A percentile compares a stretch with the other conserved stretches of the same genome.
phyloP scores from a whole-genome alignment of 2,888 invertebrate genomes.

The Antheraea assamensis region DNA sequence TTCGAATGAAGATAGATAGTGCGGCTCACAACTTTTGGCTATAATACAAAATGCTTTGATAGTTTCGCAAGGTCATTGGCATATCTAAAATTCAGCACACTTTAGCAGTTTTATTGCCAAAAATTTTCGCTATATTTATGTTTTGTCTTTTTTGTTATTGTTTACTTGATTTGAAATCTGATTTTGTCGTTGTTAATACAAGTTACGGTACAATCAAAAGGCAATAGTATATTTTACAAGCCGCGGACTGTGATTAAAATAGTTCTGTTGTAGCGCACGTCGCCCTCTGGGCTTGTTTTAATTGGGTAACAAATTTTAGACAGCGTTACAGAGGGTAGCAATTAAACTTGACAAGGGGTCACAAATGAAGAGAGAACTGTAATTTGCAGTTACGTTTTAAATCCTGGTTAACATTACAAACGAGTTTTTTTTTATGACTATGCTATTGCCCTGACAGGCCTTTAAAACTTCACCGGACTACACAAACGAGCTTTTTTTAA shows the following conservation, averaged over 20 bases:
- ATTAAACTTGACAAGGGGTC: conserved; percentile 14
- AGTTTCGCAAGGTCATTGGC: too few relatives aligned
- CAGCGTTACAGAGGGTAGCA: not conserved
- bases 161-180: too few relatives aligned
- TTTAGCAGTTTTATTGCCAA: too few relatives aligned
- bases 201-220: not conserved
- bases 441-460: too few relatives aligned
- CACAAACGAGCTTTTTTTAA: too few relatives aligned
- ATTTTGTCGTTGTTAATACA: not conserved
- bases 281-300: not conserved
- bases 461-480: too few relatives aligned
- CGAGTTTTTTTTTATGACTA: not conserved
- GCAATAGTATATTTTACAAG: not conserved
- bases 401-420: not conserved
- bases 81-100: too few relatives aligned
- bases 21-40: too few relatives aligned
- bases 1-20: too few relatives aligned
- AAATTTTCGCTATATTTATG: too few relatives aligned
- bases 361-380: not conserved
- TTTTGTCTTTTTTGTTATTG: too few relatives aligned
- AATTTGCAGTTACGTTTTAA: not conserved
- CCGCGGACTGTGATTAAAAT: conserved; percentile 13
- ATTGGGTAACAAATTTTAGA: conserved; percentile 20
- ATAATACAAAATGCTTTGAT: too few relatives aligned
- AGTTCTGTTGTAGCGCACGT: not conserved